phyloP scores from a whole-genome alignment of 1,140 invertebrate genomes.

The Drosophila littoralis region DNA sequence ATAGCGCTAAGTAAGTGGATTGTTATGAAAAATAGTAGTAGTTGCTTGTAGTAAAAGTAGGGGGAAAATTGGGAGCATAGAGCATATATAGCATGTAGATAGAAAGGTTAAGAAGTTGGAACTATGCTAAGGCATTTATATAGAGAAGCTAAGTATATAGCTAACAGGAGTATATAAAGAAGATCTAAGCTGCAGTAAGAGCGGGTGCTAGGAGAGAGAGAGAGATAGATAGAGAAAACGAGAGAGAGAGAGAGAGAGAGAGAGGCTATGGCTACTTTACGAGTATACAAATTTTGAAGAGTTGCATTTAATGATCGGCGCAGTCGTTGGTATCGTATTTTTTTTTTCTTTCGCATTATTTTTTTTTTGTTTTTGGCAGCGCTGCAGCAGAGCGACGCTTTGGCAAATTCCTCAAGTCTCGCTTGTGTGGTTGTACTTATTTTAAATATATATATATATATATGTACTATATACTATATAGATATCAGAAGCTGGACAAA shows the following conservation, averaged over 20 bases:
- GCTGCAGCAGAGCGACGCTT: slow-evolving; percentile 76
- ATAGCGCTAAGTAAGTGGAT: slow-evolving; percentile 35
- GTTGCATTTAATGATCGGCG: slow-evolving; percentile 66
- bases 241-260: slow-evolving; percentile 35
- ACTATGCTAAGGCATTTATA: slow-evolving; percentile 12
- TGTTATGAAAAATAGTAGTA: slow-evolving; percentile 37
- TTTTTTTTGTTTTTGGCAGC: slow-evolving; percentile 59
- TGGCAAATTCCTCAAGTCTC: slow-evolving; percentile 80
- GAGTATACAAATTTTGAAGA: slow-evolving; percentile 48
- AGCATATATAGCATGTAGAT: neutral
- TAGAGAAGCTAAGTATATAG: slow-evolving; percentile 14
- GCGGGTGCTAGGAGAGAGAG: slow-evolving; percentile 24
- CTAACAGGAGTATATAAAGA: neutral
- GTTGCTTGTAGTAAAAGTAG: slow-evolving; percentile 22
- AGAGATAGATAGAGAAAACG: slow-evolving; percentile 15
- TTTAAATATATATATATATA: neutral
- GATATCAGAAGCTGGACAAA: slow-evolving; percentile 30
- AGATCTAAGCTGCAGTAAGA: slow-evolving; percentile 26
- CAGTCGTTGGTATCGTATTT: slow-evolving; percentile 62
- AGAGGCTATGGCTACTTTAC: slow-evolving; percentile 52
- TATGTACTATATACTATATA: neutral
- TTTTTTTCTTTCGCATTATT: slow-evolving; percentile 40
- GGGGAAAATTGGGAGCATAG: slow-evolving; percentile 9
- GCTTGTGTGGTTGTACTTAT: slow-evolving; percentile 46
- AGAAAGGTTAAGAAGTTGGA: slow-evolving; percentile 7